A percentile compares a stretch with the other conserved stretches of the same genome.
These are phyloP conservation scores for Nasonovia ribisnigri DNA, from an alignment of 2,888 invertebrate species.

Conservation along the genomic window DNA sequence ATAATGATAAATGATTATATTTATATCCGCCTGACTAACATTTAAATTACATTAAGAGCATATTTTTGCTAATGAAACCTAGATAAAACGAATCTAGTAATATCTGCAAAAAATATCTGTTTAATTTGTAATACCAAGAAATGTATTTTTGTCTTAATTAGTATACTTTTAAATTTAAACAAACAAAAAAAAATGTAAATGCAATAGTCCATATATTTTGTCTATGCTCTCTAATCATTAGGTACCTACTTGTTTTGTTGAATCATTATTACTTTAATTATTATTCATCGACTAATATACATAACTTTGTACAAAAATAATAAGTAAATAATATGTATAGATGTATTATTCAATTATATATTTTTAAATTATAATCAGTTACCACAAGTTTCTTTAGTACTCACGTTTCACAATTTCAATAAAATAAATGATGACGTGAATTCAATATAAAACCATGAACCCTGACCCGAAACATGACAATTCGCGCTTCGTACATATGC, in stretches of 20 bases:
- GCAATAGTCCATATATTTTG: neutral
- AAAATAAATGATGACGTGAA: slow-evolving; percentile 51
- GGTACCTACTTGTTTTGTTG: neutral
- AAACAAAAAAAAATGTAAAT: neutral
- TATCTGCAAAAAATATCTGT: neutral
- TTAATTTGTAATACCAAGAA: neutral
- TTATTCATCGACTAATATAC: neutral
- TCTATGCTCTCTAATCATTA: neutral
- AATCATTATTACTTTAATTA: neutral
- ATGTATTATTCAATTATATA: neutral
- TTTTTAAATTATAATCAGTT: neutral
- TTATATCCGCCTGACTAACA: neutral
- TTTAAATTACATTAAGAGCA: neutral
- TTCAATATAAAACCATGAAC: slow-evolving; percentile 59
- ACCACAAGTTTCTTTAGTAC: neutral
- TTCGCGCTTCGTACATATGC: slow-evolving; percentile 28
- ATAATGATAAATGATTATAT: neutral
- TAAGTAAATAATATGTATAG: neutral
- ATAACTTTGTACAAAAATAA: neutral
- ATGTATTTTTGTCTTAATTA: neutral
- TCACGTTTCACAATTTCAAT: slow-evolving; percentile 34
- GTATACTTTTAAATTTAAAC: neutral
- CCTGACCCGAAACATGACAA: slow-evolving; percentile 53
- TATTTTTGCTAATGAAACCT: neutral
- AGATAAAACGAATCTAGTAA: neutral